Evolutionary conservation across 2,888 invertebrate species (phyloP).

Genomic region (Hedychridium roseum): DNA sequence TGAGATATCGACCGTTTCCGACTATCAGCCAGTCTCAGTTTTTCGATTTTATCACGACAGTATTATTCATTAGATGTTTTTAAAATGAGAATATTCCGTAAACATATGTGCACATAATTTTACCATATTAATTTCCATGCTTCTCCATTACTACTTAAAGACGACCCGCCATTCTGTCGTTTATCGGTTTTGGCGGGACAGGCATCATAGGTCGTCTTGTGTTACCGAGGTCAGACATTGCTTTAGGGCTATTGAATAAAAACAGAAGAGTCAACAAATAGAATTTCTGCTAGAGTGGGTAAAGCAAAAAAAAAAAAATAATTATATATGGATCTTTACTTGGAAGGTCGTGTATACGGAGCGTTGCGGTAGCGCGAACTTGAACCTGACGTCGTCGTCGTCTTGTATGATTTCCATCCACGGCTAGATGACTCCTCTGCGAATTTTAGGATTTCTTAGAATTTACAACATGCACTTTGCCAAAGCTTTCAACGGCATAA

Average conservation of each 20-base stretch:
- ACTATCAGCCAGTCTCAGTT: too few species aligned
- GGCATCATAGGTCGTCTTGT: slow-evolving; percentile 30
- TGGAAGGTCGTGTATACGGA: slow-evolving; percentile 69
- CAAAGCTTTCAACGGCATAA: too few species aligned
- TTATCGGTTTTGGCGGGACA: slow-evolving; percentile 30
- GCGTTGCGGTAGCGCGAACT: slow-evolving; percentile 69
- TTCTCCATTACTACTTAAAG: slow-evolving; percentile 15
- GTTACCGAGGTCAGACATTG: slow-evolving; percentile 31
- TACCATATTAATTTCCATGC: slow-evolving; percentile 14
- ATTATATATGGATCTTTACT: slow-evolving; percentile 58
- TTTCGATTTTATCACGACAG: too few species aligned
- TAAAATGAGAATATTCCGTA: too few species aligned
- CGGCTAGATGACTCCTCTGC: slow-evolving; percentile 68
- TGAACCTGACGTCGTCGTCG: slow-evolving; percentile 65
- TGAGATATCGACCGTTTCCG: too few species aligned
- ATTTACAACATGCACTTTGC: too few species aligned
- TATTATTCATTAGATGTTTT: too few species aligned
- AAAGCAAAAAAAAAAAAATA: slow-evolving; percentile 12
- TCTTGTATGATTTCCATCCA: slow-evolving; percentile 69
- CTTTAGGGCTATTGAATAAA: slow-evolving; percentile 39
- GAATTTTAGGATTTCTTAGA: too few species aligned
- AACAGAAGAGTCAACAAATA: too few species aligned
- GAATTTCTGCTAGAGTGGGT: too few species aligned
- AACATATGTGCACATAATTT: too few species aligned
- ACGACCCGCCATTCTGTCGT: slow-evolving; percentile 24